Conservation (phyloP, 2,888 invertebrate species). For the Leptura quadrifasciata region DNA sequence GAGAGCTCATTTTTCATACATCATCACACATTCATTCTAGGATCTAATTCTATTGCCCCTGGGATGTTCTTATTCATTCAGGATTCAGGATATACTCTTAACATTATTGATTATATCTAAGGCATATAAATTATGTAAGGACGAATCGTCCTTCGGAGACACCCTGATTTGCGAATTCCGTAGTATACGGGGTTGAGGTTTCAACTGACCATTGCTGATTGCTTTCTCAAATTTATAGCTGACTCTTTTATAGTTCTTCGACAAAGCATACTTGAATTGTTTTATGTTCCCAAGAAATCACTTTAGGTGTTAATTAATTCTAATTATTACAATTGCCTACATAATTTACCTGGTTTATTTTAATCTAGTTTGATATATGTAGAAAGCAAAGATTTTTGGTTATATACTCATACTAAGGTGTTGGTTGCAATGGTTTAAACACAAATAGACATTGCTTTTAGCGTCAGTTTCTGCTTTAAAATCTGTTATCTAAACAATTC, state of each 20-base stretch:
- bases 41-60: constrained; percentile 26
- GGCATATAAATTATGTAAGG: constrained; percentile 7
- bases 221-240: neutral
- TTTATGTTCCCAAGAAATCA: no score
- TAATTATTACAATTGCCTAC: no score
- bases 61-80: constrained; percentile 16
- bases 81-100: constrained; percentile 16
- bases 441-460: no score
- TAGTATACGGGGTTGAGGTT: neutral
- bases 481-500: no score
- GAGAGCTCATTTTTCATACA: constrained; percentile 36
- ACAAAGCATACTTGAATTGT: no score
- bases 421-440: no score
- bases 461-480: no score
- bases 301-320: no score
- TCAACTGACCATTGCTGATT: neutral
- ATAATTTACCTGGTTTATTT: no score
- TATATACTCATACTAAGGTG: no score
- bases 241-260: neutral
- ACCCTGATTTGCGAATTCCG: neutral
- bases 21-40: constrained; percentile 37
- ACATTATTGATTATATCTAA: constrained; percentile 2
- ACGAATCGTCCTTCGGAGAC: neutral
- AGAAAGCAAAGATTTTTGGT: no score
- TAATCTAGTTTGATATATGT: no score